phyloP scores from a whole-genome alignment of 2,113 vertebrate genomes.

The Podiceps cristatus region DNA sequence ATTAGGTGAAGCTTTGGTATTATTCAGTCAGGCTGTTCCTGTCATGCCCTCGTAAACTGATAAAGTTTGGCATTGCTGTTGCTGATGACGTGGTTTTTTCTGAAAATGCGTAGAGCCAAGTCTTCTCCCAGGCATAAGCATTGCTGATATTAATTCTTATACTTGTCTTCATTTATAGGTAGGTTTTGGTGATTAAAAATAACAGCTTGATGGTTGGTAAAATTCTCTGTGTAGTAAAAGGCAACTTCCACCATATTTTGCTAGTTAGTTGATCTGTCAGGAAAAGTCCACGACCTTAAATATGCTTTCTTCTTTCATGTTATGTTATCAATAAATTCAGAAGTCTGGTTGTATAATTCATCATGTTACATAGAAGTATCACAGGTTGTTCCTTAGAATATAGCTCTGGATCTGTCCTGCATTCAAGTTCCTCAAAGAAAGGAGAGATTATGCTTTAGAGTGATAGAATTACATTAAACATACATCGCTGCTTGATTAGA shows the following conservation, averaged over 20 bases:
- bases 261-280: not conserved
- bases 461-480: not conserved
- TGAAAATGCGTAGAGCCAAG: not conserved
- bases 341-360: not conserved
- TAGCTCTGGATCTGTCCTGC: not conserved
- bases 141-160: not conserved
- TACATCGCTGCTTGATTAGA: not conserved
- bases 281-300: not conserved
- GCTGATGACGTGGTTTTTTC: not conserved
- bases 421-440: not conserved
- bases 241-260: not conserved
- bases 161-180: not conserved
- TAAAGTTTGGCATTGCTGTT: not conserved
- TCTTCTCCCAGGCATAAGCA: not conserved
- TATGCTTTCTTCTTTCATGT: not conserved
- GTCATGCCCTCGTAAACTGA: not conserved
- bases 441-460: not conserved
- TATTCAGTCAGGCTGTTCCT: not conserved
- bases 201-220: not conserved
- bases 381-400: not conserved
- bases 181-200: not conserved
- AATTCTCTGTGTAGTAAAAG: rapidly evolving
- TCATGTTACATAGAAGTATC: not conserved
- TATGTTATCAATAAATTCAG: not conserved
- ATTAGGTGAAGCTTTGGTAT: not conserved